Conservation (phyloP, 2,113 vertebrate genomes). For the Limnothrissa miodon region DNA sequence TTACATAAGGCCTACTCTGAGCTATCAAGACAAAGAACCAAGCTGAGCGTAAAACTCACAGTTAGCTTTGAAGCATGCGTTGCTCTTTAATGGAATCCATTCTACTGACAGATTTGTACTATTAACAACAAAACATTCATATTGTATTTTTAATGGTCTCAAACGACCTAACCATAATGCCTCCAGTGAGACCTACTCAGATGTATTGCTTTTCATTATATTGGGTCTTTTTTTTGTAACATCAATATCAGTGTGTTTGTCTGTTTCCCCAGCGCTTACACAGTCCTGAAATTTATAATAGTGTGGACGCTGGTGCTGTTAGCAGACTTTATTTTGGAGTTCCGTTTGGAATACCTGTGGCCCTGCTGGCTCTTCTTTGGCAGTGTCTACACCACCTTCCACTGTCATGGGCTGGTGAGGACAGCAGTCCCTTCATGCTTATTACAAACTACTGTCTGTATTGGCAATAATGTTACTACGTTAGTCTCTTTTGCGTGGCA, state of each 20-base stretch:
- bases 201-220: too few relatives aligned
- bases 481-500: too few relatives aligned
- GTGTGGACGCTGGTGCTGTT: slow-evolving; percentile 78
- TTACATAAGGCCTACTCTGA: neutral
- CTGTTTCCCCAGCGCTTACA: slow-evolving; percentile 64
- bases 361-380: slow-evolving; percentile 80
- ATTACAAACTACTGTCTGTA: neutral
- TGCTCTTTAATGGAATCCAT: neutral
- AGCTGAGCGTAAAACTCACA: neutral
- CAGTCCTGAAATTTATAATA: slow-evolving; percentile 75
- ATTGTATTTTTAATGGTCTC: neutral
- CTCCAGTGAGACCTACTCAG: too few relatives aligned
- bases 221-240: too few relatives aligned
- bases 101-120: neutral
- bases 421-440: slow-evolving; percentile 4
- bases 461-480: neutral
- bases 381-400: slow-evolving; percentile 79
- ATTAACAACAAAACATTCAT: neutral
- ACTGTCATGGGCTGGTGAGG: slow-evolving; percentile 79
- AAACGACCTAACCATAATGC: neutral
- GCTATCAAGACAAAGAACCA: neutral
- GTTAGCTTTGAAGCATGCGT: neutral
- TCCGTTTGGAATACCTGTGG: slow-evolving; percentile 80
- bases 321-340: slow-evolving; percentile 78
- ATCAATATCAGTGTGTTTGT: neutral